Evolutionary conservation across 2,113 vertebrate species (phyloP).

Genomic region (Ceuthmochares aereus): DNA sequence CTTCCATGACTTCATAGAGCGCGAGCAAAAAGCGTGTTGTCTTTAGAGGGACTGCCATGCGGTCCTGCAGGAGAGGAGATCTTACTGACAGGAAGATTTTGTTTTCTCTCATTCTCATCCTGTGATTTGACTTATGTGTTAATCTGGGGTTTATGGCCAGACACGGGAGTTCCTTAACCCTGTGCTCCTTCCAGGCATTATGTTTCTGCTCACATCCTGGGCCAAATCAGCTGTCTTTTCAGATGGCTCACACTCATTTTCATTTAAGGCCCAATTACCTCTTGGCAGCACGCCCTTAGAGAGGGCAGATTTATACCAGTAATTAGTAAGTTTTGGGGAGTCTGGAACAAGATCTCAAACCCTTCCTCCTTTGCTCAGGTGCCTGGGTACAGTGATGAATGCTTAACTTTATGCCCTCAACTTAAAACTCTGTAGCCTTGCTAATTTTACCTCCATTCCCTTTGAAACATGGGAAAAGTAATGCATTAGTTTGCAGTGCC

Average conservation of each 20-base stretch:
- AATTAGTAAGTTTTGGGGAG: not conserved
- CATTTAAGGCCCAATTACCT: not conserved
- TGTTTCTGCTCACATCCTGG: conserved; percentile 31
- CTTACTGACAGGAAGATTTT: not conserved
- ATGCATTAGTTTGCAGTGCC: not conserved
- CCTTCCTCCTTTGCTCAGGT: not conserved
- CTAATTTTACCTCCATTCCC: not conserved
- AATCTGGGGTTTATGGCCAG: not conserved
- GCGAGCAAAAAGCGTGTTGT: not conserved
- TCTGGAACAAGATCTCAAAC: not conserved
- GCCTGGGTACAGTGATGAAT: not conserved
- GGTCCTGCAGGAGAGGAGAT: not conserved
- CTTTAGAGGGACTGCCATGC: not conserved
- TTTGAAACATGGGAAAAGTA: not conserved
- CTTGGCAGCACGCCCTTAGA: not conserved
- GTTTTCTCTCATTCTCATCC: conserved; percentile 2
- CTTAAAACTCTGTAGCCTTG: not conserved
- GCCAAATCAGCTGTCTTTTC: conserved; percentile 24
- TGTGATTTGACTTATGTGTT: not conserved
- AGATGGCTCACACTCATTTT: conserved; percentile 1
- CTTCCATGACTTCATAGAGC: not conserved
- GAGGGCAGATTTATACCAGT: conserved; percentile 1
- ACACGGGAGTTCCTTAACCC: not conserved
- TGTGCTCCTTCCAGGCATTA: not conserved
- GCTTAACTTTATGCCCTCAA: not conserved